Evolutionary conservation across 2,888 invertebrate species (phyloP).

Genomic region (Drosophila colorata): DNA sequence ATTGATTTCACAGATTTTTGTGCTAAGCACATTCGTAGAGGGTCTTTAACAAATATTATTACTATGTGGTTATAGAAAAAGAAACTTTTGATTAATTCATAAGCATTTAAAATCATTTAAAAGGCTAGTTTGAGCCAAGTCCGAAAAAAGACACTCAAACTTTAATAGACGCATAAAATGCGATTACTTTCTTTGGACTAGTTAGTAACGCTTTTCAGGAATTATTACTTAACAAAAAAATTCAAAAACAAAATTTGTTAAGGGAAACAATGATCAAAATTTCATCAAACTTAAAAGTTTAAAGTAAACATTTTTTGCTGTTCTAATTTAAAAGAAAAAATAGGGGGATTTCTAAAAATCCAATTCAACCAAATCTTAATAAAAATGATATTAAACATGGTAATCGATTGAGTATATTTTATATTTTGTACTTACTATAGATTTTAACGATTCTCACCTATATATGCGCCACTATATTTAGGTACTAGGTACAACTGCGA

Average conservation of each 20-base stretch:
- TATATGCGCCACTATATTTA: neutral
- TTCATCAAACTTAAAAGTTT: too few relatives aligned
- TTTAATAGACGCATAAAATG: neutral
- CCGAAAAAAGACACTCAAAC: neutral
- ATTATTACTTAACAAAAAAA: neutral
- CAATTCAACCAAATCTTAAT: too few relatives aligned
- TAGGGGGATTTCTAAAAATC: too few relatives aligned
- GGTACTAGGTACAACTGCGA: neutral
- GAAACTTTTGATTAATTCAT: slow-evolving; percentile 31
- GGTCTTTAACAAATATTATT: slow-evolving; percentile 2
- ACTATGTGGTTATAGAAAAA: neutral
- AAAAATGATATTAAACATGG: too few relatives aligned
- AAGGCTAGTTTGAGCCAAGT: neutral
- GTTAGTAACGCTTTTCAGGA: too few relatives aligned
- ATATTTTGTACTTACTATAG: too few relatives aligned
- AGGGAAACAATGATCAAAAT: too few relatives aligned
- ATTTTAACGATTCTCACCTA: neutral
- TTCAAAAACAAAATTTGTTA: too few relatives aligned
- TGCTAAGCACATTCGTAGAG: slow-evolving; percentile 1
- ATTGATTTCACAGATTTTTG: slow-evolving; percentile 28
- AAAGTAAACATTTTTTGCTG: too few relatives aligned
- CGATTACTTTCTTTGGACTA: neutral
- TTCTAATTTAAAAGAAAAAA: too few relatives aligned
- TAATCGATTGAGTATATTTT: too few relatives aligned
- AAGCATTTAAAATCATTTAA: slow-evolving; percentile 7